phyloP scores from a whole-genome alignment of 2,797 vertebrate genomes.

The Hydrocynus forskahlii region DNA sequence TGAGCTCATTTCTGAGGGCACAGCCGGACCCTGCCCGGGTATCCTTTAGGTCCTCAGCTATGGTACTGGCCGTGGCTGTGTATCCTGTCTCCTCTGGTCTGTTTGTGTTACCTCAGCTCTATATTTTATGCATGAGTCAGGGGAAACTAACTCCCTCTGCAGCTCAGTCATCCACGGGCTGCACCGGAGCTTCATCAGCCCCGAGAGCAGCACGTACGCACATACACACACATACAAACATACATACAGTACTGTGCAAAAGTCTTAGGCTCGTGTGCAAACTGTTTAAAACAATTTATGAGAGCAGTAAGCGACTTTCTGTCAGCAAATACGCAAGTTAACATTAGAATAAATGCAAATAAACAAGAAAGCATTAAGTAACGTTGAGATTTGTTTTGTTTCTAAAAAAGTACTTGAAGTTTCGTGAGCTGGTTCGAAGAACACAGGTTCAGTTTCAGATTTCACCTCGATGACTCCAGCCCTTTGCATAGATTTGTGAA shows the following conservation, averaged over 20 bases:
- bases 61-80: conserved; percentile 44
- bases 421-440: too few relatives aligned
- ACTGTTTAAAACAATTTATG: too few relatives aligned
- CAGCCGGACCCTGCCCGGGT: conserved; percentile 3
- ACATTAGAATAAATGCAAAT: too few relatives aligned
- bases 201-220: conserved; percentile 46
- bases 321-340: too few relatives aligned
- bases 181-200: conserved; percentile 35
- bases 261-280: too few relatives aligned
- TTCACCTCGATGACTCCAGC: too few relatives aligned
- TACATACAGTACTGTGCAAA: neutral
- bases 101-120: conserved; percentile 61
- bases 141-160: conserved; percentile 73
- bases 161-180: conserved; percentile 37
- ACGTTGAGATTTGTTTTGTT: too few relatives aligned
- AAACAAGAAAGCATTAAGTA: too few relatives aligned
- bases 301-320: too few relatives aligned
- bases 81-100: conserved; percentile 49
- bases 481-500: too few relatives aligned
- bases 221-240: conserved; percentile 19
- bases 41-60: conserved; percentile 3
- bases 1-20: conserved; percentile 41
- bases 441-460: too few relatives aligned
- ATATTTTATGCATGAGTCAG: conserved; percentile 81
- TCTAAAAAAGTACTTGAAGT: too few relatives aligned